Percentiles rank a stretch among this genome's conserved stretches.
Conservation (phyloP, 2,888 invertebrate genomes). For the Orthosia gracilis region DNA sequence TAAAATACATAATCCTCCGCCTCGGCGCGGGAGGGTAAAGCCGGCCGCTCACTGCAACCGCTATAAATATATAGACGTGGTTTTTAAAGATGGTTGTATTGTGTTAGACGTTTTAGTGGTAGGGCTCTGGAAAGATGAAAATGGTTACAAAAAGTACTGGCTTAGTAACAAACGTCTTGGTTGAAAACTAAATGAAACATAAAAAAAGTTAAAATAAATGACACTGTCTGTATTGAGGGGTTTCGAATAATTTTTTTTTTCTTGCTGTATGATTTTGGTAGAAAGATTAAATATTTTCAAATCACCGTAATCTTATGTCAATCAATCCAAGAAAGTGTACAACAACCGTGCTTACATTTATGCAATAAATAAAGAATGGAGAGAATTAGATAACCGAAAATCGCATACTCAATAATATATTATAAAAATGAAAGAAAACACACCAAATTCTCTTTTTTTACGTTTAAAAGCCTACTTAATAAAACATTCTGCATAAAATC, state of each 20-base stretch:
- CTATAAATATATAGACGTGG: conserved; percentile 62
- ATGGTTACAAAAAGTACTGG: not conserved
- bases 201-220: no score
- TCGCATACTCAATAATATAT: not conserved
- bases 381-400: not conserved
- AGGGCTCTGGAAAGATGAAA: not conserved
- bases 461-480: not conserved
- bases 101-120: conserved; percentile 33
- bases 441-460: not conserved
- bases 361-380: no score
- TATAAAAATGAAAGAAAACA: no score
- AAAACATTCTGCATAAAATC: conserved; percentile 4
- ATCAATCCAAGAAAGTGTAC: not conserved
- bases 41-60: conserved; percentile 62
- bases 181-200: no score
- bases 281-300: not conserved
- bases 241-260: not conserved
- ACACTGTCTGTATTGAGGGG: no score
- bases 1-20: conserved; percentile 87
- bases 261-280: no score
- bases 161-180: not conserved
- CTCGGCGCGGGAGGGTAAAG: conserved; percentile 68
- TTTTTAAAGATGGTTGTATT: conserved; percentile 47
- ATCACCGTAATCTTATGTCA: not conserved
- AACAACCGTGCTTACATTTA: no score